Evolutionary conservation across 1,140 invertebrate species (phyloP), one percentile per base, ranked within the genome.

Genomic region (Trypoxylus dichotomus): DNA sequence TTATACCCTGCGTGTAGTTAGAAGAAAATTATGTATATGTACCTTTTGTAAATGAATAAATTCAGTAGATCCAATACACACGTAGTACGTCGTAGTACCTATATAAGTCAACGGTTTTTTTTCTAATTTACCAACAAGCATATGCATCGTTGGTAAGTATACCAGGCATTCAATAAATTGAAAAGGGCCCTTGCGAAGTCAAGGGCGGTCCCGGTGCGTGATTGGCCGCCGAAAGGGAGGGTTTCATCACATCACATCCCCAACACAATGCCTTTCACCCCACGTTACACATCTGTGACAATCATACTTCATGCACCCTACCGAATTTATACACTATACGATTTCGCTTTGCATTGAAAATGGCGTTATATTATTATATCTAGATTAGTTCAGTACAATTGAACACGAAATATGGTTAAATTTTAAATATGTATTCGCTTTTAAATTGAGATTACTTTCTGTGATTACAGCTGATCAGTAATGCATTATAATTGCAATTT

Each of bases 161-260:
- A 68, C 27, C 60, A 68, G 25, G 60, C 60, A 68, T 68, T 68
- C 60, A 68, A 68, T 68, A 68, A 68, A 68, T 68, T 68, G 60
- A 68, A 68, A 68, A 68, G 60, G 60, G 15, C 60, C 60, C 60
- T 68, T 68, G 60, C 24, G 21, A 68, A 68, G 60, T 68, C 60
- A 68, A 68, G 60, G 60, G 60, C 60, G 60, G 60, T 25, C 60
- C 60, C 24, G 60, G 13, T 68, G 60, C 60, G 60, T 68, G 60
- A 68, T 68, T 68, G 60, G 60, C 60, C 60, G 60, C 60, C 60
- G 27, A 68, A 68, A 68, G 60, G 60, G 60, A 68, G 60, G 60
- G 60, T 68, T 68, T 68, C 60, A 27, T 68, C 60, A 29, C 60
- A 68, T 68, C 60, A 29, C 27, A 68, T 68, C 60, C 60, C 60